A percentile compares a stretch with the other conserved stretches of the same genome.
phyloP scores from a whole-genome alignment of 2,113 vertebrate species.

The Mobula hypostoma region DNA sequence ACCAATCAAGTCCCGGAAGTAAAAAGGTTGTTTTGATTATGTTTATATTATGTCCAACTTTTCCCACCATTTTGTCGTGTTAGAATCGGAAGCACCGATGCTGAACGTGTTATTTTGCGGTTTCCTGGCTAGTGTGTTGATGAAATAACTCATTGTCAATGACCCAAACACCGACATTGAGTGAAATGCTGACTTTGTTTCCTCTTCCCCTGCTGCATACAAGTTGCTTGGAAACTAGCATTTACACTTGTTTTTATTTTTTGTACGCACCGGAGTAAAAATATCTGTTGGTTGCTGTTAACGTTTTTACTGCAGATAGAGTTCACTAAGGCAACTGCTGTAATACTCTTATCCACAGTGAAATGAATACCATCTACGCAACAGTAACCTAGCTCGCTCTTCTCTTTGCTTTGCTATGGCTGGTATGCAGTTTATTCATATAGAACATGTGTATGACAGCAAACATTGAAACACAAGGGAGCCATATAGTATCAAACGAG shows the following conservation, averaged over 20 bases:
- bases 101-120: neutral
- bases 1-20: neutral
- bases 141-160: neutral
- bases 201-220: neutral
- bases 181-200: neutral
- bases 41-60: neutral
- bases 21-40: neutral
- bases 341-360: neutral
- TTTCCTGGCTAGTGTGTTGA: neutral
- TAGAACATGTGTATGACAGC: neutral
- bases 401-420: conserved; percentile 2
- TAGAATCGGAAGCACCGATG: neutral
- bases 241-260: neutral
- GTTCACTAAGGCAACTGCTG: neutral
- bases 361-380: neutral
- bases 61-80: neutral
- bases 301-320: neutral
- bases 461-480: neutral
- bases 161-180: neutral
- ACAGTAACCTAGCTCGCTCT: neutral
- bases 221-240: neutral
- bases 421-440: neutral
- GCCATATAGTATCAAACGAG: neutral
- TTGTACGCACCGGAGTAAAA: neutral
- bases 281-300: neutral